Percentiles rank a stretch among this genome's conserved stretches.
Conservation (phyloP, 2,888 invertebrate species). For the Drosophila parthenogenetica region DNA sequence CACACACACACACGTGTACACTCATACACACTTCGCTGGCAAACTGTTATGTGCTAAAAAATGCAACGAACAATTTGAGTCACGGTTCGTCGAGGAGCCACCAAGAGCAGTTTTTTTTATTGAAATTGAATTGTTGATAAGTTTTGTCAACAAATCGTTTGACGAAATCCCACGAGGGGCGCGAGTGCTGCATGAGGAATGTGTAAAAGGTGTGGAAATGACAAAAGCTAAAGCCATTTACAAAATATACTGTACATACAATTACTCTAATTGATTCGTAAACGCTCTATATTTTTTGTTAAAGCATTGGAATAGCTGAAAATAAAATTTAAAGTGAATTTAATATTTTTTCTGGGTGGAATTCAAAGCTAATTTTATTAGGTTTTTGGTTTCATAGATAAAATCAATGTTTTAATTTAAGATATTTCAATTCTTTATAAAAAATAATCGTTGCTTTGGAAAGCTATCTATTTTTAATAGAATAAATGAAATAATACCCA, state of each 20-base stretch:
- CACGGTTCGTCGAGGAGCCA: constrained; percentile 46
- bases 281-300: constrained; percentile 30
- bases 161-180: constrained; percentile 35
- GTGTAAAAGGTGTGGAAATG: background rate
- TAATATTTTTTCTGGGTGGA: too few relatives aligned
- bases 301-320: background rate
- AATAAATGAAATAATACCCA: too few relatives aligned
- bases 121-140: constrained; percentile 82
- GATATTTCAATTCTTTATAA: too few relatives aligned
- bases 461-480: too few relatives aligned
- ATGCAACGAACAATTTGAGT: constrained; percentile 72
- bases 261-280: constrained; percentile 72
- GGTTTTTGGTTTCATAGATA: too few relatives aligned
- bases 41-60: constrained; percentile 59
- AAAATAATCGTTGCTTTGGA: too few relatives aligned
- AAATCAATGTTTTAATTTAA: too few relatives aligned
- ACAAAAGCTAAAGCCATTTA: constrained; percentile 1
- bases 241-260: constrained; percentile 32
- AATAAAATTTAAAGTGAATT: background rate
- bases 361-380: too few relatives aligned
- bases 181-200: background rate
- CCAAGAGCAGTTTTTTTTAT: constrained; percentile 64
- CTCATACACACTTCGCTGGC: constrained; percentile 26
- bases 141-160: constrained; percentile 78
- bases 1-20: constrained; percentile 25